Conservation (phyloP, 2,113 vertebrate genomes). For the Gobius niger region DNA sequence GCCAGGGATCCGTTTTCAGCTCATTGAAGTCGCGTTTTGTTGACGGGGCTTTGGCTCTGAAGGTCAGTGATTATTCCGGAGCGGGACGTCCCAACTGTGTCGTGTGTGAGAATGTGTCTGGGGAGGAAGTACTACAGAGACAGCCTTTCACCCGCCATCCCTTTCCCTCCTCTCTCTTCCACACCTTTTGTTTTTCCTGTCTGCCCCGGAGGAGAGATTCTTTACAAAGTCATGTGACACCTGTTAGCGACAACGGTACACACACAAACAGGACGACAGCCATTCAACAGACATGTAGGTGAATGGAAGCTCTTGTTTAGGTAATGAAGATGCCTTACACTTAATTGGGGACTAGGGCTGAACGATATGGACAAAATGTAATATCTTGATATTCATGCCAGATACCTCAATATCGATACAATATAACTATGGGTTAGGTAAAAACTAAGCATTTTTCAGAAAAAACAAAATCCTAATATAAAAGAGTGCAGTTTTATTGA, state of each 20-base stretch:
- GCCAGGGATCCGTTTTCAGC: constrained; percentile 67
- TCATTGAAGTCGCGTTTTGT: constrained; percentile 75
- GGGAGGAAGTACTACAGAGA: constrained; percentile 55
- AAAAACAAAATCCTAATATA: no score
- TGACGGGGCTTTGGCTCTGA: constrained; percentile 57
- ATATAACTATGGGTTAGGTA: no score
- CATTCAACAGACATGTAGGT: not conserved
- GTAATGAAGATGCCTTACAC: no score
- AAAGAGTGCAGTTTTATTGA: no score
- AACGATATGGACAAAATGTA: no score
- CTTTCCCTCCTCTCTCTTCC: constrained; percentile 44
- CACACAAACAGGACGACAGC: not conserved
- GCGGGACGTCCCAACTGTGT: constrained; percentile 48
- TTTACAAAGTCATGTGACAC: constrained; percentile 14
- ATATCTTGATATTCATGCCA: no score
- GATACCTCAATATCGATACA: no score
- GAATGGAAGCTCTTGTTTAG: not conserved
- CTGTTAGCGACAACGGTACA: not conserved
- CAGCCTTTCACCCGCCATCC: constrained; percentile 59
- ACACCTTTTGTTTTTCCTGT: constrained; percentile 50
- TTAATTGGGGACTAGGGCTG: no score
- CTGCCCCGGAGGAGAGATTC: constrained; percentile 49
- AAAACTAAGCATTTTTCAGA: no score
- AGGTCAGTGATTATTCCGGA: constrained; percentile 63
- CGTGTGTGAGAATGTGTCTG: constrained; percentile 36